Conservation (phyloP, 2,888 invertebrate genomes). For the Caenorhabditis panamensis region DNA sequence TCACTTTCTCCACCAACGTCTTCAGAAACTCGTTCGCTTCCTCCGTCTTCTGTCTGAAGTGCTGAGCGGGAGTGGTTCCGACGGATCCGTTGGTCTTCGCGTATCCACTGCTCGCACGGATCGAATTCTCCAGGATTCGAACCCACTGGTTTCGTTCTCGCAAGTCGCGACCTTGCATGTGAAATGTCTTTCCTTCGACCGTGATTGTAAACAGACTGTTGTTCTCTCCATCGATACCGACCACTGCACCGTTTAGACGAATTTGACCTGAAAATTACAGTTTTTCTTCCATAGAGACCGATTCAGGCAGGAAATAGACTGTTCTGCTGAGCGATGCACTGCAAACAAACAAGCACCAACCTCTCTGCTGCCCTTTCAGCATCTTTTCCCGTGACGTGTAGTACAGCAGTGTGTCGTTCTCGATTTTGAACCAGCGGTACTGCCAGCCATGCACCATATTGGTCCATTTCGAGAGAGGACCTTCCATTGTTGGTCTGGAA, state of each 20-base stretch:
- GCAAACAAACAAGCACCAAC: constrained; percentile 24
- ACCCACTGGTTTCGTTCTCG: constrained; percentile 98
- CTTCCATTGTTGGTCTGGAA: constrained; percentile 86
- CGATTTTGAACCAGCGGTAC: constrained; percentile 96
- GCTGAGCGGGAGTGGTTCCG: constrained; percentile 37
- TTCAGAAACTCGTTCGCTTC: constrained; percentile 59
- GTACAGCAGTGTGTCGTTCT: constrained; percentile 95
- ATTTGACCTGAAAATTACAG: constrained; percentile 87
- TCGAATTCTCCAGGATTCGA: constrained; percentile 93
- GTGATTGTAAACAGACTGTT: constrained; percentile 97
- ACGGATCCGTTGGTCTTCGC: constrained; percentile 28
- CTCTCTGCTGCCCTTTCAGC: constrained; percentile 89
- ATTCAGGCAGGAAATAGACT: background rate
- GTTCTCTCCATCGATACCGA: constrained; percentile 99
- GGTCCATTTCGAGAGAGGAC: constrained; percentile 96
- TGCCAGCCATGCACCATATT: constrained; percentile 99
- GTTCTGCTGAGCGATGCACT: background rate
- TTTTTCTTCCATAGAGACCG: background rate
- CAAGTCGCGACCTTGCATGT: constrained; percentile 96
- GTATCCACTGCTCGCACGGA: constrained; percentile 82
- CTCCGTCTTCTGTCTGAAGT: constrained; percentile 56
- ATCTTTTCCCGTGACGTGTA: constrained; percentile 88
- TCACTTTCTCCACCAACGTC: constrained; percentile 62
- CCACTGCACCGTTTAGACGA: constrained; percentile 92
- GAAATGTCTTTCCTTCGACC: constrained; percentile 98